phyloP scores from a whole-genome alignment of 2,797 vertebrate species.

The Acrocephalus scirpaceus region DNA sequence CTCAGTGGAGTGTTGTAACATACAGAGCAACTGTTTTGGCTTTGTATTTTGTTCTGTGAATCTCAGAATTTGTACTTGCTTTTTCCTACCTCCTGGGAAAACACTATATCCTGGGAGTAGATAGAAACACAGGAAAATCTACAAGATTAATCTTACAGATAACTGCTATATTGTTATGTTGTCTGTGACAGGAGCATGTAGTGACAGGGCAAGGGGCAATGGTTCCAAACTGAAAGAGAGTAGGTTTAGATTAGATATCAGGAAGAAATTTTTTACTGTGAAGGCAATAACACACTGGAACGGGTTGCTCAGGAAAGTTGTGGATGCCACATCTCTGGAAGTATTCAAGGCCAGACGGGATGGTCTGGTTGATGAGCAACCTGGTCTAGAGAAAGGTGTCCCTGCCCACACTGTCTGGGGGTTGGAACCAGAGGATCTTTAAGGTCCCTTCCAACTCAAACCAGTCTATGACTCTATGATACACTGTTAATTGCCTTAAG shows the following conservation, averaged over 20 bases:
- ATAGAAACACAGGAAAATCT: background rate
- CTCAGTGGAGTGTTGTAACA: background rate
- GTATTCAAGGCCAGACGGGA: background rate
- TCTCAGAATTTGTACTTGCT: background rate
- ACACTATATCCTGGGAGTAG: background rate
- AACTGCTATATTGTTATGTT: background rate
- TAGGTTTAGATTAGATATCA: background rate
- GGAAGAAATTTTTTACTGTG: background rate
- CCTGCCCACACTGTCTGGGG: background rate
- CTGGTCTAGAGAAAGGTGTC: too few species aligned
- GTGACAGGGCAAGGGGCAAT: background rate
- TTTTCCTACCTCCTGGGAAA: background rate
- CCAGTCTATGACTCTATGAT: background rate
- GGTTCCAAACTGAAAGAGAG: background rate
- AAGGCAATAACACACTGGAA: background rate
- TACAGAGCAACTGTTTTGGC: fast-evolving
- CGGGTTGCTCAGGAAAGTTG: background rate
- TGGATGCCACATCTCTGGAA: background rate
- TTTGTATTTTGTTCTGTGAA: background rate
- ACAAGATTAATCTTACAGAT: background rate
- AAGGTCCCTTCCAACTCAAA: background rate
- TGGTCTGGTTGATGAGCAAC: background rate
- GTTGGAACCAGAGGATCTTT: background rate
- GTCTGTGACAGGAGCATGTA: background rate
- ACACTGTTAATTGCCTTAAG: background rate